Conservation (phyloP, 2,797 vertebrate genomes). For the Falco novaeseelandiae region DNA sequence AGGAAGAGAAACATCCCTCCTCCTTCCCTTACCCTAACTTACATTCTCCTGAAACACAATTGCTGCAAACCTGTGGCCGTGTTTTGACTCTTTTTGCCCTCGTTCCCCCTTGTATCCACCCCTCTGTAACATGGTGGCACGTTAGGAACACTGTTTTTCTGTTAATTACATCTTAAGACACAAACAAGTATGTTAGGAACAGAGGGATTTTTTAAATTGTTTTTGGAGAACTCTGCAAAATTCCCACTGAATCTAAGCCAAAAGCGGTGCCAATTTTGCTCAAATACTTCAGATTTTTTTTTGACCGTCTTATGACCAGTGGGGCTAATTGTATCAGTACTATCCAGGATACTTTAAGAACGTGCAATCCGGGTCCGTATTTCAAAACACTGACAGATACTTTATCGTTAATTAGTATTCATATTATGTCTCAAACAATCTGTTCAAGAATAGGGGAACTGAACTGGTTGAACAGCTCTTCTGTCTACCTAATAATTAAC, state of each 20-base stretch:
- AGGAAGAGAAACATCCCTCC: background rate
- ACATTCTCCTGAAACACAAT: background rate
- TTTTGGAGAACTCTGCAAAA: conserved; percentile 33
- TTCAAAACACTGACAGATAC: conserved; percentile 81
- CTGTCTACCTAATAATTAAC: conserved; percentile 78
- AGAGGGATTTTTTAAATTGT: background rate
- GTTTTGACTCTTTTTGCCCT: background rate
- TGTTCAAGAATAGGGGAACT: conserved; percentile 80
- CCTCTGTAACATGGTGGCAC: conserved; percentile 6
- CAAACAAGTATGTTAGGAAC: conserved; percentile 48
- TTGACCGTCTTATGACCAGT: conserved; percentile 69
- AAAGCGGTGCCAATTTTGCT: conserved; percentile 71
- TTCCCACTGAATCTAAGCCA: conserved; percentile 63
- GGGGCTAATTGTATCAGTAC: conserved; percentile 68
- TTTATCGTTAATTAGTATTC: conserved; percentile 85
- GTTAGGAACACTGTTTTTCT: conserved; percentile 16
- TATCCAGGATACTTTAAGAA: conserved; percentile 68
- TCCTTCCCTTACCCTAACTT: background rate
- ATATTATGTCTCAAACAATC: conserved; percentile 86
- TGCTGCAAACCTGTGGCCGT: background rate
- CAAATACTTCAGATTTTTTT: conserved; percentile 35
- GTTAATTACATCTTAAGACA: conserved; percentile 21
- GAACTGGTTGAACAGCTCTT: conserved; percentile 79
- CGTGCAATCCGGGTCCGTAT: conserved; percentile 76
- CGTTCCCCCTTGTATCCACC: background rate